A percentile compares a stretch with the other conserved stretches of the same genome.
These are phyloP conservation scores for Chitala chitala DNA, from an alignment of 2,113 vertebrate genomes.

Conservation along the genomic window DNA sequence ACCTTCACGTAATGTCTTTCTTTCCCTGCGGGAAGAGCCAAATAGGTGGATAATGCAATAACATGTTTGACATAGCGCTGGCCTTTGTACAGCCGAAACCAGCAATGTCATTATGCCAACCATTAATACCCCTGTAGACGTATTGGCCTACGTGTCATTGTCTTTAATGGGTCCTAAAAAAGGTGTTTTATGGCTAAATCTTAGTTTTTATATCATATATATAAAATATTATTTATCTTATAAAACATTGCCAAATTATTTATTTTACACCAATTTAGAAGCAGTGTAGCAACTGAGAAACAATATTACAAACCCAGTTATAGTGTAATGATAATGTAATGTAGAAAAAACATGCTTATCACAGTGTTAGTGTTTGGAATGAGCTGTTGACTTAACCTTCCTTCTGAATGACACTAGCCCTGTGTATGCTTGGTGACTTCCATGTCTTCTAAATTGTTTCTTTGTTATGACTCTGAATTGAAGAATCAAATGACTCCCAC, in stretches of 20 bases:
- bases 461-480: not conserved
- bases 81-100: conserved; percentile 41
- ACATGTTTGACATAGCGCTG: conserved; percentile 44
- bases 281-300: too few species aligned
- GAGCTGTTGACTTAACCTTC: not conserved
- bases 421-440: too few species aligned
- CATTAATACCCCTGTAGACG: conserved; percentile 28
- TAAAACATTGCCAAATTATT: too few species aligned
- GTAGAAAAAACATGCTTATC: too few species aligned
- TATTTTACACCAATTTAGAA: too few species aligned
- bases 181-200: conserved; percentile 12
- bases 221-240: too few species aligned
- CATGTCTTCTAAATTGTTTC: not conserved
- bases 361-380: not conserved
- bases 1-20: conserved; percentile 47
- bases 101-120: conserved; percentile 33
- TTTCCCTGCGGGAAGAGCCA: conserved; percentile 51
- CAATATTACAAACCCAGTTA: too few species aligned
- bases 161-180: conserved; percentile 25
- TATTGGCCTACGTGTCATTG: conserved; percentile 46
- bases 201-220: not conserved
- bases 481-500: not conserved
- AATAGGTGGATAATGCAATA: conserved; percentile 59
- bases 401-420: not conserved
- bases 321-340: too few species aligned